These are phyloP conservation scores for Melanotaenia parkinsoni DNA, from an alignment of 2,797 vertebrate species.

Conservation along the genomic window DNA sequence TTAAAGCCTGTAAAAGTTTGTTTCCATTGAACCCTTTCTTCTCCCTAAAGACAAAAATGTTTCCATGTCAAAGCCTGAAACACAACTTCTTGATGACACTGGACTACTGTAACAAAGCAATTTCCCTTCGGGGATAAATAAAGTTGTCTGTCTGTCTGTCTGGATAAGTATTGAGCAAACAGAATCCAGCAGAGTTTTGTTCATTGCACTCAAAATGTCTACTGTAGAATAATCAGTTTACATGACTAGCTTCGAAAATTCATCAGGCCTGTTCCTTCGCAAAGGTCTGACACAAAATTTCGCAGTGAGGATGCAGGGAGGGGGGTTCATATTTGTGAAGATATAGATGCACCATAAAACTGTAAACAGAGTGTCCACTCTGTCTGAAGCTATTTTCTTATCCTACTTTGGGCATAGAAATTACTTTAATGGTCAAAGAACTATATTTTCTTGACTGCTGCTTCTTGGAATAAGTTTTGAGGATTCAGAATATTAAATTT, in stretches of 20 bases:
- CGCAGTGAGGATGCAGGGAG: neutral
- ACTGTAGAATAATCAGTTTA: neutral
- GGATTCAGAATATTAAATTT: neutral
- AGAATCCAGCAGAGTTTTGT: neutral
- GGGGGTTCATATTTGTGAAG: neutral
- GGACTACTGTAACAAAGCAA: no score
- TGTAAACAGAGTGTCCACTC: neutral
- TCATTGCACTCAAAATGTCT: neutral
- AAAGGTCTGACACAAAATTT: neutral
- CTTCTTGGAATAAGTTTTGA: neutral
- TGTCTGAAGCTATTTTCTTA: neutral
- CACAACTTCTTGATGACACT: neutral
- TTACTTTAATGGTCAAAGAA: no score
- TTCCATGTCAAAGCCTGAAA: neutral
- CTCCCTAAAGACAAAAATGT: neutral
- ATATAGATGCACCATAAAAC: neutral
- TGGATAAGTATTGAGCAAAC: neutral
- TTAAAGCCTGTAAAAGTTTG: neutral
- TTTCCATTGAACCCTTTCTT: neutral
- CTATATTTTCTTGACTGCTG: neutral
- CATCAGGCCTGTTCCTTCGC: neutral
- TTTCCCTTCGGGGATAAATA: no score
- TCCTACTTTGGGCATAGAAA: no score
- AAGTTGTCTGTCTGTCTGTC: no score
- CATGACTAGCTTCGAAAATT: no score